Conservation (phyloP, 2,113 vertebrate genomes). For the Oostethus manadensis region DNA sequence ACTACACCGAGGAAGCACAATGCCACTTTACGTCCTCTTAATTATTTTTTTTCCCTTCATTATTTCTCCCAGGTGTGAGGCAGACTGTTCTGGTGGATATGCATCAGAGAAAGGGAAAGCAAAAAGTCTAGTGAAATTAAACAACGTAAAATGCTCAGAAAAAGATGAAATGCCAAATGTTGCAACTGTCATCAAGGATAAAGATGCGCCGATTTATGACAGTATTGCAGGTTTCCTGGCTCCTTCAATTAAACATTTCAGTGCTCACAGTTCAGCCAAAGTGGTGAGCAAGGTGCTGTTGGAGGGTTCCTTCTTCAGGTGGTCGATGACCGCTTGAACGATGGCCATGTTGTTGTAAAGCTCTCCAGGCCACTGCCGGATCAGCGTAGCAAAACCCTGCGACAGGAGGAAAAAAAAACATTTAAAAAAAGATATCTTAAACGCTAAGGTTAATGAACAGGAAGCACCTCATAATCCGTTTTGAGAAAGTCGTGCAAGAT, state of each 20-base stretch:
- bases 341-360: slow-evolving; percentile 95
- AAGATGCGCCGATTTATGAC: no score
- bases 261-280: slow-evolving; percentile 89
- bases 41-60: no score
- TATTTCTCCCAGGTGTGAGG: no score
- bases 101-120: no score
- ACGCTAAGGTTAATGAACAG: background rate
- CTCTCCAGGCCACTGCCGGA: slow-evolving; percentile 95
- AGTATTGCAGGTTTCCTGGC: no score
- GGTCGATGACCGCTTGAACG: slow-evolving; percentile 87
- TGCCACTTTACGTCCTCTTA: no score
- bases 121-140: no score
- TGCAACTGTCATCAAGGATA: no score
- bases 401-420: background rate
- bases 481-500: slow-evolving; percentile 94
- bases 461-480: slow-evolving; percentile 89
- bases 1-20: no score
- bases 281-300: slow-evolving; percentile 88
- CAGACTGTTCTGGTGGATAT: no score
- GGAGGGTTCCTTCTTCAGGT: slow-evolving; percentile 85
- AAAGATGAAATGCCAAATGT: no score
- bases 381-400: slow-evolving; percentile 91
- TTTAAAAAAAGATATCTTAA: background rate
- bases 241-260: background rate
- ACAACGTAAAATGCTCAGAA: no score